Conservation (phyloP, 2,888 invertebrate species). For the Tortricodes alternella region DNA sequence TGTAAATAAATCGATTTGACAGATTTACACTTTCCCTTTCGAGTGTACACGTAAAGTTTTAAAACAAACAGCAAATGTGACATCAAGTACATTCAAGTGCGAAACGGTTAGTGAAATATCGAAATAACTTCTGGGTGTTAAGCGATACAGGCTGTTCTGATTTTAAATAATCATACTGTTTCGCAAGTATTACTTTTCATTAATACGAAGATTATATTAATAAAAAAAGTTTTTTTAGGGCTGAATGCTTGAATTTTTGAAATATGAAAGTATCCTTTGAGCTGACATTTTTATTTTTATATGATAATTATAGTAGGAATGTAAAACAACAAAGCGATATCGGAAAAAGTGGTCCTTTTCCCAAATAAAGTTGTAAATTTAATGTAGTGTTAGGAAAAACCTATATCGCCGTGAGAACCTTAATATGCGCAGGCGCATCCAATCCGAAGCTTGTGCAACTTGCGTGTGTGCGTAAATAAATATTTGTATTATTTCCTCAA, state of each 20-base stretch:
- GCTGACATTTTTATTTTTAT: too few relatives aligned
- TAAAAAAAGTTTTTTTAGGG: too few relatives aligned
- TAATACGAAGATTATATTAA: too few relatives aligned
- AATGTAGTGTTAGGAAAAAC: neutral
- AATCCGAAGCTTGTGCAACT: constrained; percentile 16
- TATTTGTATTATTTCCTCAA: neutral
- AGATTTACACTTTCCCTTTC: constrained; percentile 24
- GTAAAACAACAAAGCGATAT: too few relatives aligned
- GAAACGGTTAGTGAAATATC: constrained; percentile 3
- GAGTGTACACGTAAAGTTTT: neutral
- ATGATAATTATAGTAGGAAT: too few relatives aligned
- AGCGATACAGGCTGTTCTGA: neutral
- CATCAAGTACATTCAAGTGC: constrained; percentile 2
- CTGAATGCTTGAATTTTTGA: too few relatives aligned
- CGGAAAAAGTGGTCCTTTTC: too few relatives aligned
- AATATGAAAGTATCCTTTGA: too few relatives aligned
- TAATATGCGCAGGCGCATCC: constrained; percentile 14
- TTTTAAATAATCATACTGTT: too few relatives aligned
- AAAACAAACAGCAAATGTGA: constrained; percentile 6
- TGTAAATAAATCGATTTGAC: neutral
- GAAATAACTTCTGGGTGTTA: constrained; percentile 1
- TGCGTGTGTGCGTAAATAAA: constrained; percentile 1
- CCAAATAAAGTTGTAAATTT: too few relatives aligned
- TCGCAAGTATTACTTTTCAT: too few relatives aligned
- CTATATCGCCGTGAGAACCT: constrained; percentile 21